Evolutionary conservation across 37 sponge, comb jelly and placozoan species (phyloP).

Genomic region (Haliclona indistincta): DNA sequence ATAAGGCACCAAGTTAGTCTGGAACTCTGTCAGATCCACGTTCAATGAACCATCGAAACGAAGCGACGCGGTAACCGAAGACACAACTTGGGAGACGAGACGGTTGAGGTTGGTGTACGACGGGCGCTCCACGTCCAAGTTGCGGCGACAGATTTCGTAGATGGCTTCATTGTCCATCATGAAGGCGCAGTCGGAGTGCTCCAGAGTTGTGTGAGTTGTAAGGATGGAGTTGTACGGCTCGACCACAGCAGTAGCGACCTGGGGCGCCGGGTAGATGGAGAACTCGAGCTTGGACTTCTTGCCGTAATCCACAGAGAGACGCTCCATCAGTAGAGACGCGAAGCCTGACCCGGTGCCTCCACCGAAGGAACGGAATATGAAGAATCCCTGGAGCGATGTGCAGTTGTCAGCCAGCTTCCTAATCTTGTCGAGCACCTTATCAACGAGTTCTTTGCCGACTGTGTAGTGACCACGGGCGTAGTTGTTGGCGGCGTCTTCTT

Average conservation of each 20-base stretch:
- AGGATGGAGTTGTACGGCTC: slow-evolving; percentile 99
- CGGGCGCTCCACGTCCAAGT: slow-evolving; percentile 96
- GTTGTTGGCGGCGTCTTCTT: slow-evolving; percentile 99
- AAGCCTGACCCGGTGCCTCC: slow-evolving; percentile 99
- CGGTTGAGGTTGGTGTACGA: slow-evolving; percentile 95
- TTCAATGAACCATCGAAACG: slow-evolving; percentile 97
- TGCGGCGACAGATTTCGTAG: slow-evolving; percentile 93
- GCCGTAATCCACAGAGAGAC: slow-evolving; percentile 95
- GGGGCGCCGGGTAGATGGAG: slow-evolving; percentile 97
- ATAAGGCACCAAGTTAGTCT: slow-evolving; percentile 99
- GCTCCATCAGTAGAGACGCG: slow-evolving; percentile 93
- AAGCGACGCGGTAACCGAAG: slow-evolving; percentile 95
- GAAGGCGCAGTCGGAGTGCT: slow-evolving; percentile 99
- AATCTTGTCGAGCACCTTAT: slow-evolving; percentile 80
- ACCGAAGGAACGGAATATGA: slow-evolving; percentile 96
- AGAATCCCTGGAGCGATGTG: slow-evolving; percentile 88
- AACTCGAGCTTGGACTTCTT: slow-evolving; percentile 98
- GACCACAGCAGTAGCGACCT: slow-evolving; percentile 95
- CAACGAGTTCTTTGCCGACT: slow-evolving; percentile 90
- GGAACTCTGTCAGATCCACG: slow-evolving; percentile 97
- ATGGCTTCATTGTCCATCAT: slow-evolving; percentile 99
- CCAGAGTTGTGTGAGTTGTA: slow-evolving; percentile 96
- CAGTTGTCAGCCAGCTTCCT: slow-evolving; percentile 95
- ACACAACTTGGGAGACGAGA: slow-evolving; percentile 91
- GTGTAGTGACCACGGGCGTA: slow-evolving; percentile 99